phyloP scores from a whole-genome alignment of 2,888 invertebrate genomes.

The Leptopilina myrica region DNA sequence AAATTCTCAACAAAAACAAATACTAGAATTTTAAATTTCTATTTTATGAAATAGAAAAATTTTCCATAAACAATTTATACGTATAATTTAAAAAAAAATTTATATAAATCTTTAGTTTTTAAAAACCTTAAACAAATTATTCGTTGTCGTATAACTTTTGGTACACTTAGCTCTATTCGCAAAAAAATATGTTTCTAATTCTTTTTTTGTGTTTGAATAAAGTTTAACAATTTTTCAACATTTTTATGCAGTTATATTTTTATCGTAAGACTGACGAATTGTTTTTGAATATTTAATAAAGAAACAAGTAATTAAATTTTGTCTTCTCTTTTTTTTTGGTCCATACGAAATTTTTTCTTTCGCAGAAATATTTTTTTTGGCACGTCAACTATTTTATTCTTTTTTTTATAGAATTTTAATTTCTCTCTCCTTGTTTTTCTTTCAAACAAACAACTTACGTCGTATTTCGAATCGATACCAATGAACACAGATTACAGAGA shows the following conservation, averaged over 20 bases:
- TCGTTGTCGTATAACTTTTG: slow-evolving; percentile 22
- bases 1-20: no score
- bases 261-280: no score
- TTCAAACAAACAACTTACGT: neutral
- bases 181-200: neutral
- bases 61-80: neutral
- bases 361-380: slow-evolving; percentile 13
- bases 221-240: neutral
- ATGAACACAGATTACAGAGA: slow-evolving; percentile 21
- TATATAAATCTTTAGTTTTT: neutral
- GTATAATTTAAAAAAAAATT: neutral
- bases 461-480: neutral
- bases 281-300: neutral
- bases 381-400: slow-evolving; percentile 18
- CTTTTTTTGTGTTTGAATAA: neutral
- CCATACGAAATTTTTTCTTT: neutral
- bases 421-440: neutral
- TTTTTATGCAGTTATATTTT: no score
- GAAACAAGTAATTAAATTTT: neutral
- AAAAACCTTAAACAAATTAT: slow-evolving; percentile 6
- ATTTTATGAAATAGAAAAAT: no score
- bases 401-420: neutral
- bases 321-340: neutral
- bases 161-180: slow-evolving; percentile 3
- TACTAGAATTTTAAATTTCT: no score